Evolutionary conservation across 2,113 vertebrate species (phyloP).

Genomic region (Origma solitaria): DNA sequence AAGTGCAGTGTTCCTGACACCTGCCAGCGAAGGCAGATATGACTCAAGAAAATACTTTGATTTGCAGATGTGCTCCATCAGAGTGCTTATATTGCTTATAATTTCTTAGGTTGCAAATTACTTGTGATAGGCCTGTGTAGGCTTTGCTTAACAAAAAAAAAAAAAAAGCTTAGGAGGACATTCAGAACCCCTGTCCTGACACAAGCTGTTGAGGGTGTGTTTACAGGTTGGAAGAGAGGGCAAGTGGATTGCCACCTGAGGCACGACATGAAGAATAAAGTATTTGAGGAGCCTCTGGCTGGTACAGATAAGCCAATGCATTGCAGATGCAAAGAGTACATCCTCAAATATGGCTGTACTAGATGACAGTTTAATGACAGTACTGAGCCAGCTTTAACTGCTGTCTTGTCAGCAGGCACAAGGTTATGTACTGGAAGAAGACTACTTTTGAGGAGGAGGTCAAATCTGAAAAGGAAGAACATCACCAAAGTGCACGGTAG

Average conservation of each 20-base stretch:
- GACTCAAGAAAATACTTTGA: neutral
- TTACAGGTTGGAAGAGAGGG: neutral
- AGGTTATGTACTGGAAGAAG: neutral
- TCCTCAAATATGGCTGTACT: neutral
- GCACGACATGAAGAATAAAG: neutral
- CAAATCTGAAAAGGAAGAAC: neutral
- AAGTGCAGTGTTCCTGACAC: neutral
- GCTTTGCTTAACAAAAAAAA: neutral
- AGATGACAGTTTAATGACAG: neutral
- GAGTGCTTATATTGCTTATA: neutral
- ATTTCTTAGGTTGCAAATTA: neutral
- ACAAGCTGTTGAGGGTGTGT: neutral
- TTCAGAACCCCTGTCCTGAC: neutral
- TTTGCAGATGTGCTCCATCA: neutral
- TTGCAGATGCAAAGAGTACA: neutral
- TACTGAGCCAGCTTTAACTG: neutral
- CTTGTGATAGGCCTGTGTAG: neutral
- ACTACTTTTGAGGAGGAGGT: neutral
- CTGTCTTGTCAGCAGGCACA: neutral
- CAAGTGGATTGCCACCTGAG: neutral
- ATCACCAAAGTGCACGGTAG: neutral
- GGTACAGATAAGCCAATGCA: neutral
- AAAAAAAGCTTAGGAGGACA: neutral
- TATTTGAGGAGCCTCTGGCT: neutral
- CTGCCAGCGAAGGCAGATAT: neutral